Base-by-base conservation (phyloP, 2,797 vertebrate species). In the Chrosomus eos region DNA sequence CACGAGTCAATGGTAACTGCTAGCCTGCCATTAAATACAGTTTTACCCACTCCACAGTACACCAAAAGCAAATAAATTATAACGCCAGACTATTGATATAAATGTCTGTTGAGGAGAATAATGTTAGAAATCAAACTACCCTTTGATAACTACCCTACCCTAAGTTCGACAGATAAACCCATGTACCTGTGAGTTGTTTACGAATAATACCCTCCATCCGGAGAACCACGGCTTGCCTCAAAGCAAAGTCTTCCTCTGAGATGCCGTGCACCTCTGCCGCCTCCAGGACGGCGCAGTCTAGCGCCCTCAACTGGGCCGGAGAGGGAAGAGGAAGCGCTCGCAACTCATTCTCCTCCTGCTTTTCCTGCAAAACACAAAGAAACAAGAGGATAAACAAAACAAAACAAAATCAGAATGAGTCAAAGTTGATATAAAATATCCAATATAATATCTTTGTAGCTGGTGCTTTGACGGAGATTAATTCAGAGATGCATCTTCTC, bases 301-400 rank as follows among this genome's bases (percentile, higher is more conserved):
- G 92, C 9, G 97, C 97, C 92, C 89, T 91, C 90, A 99, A 83
- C 92, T 99, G 98, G 68, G 94, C 94, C 6, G 94, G 80, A 0
- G 97, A 95, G 53, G 98, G 96, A 0, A 96, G 93, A 1, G 96
- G 96, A 70, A 99, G 94, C 4, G 97, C 96, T 7, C 97, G 96
- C 88, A 99, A 93, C 89, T 98, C 97, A 18, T 98, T 98, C 92
- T 99, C 98, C 91, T 99, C 98, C 88, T 98, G 97, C 90, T 99
- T 99, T 89, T 99, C 98, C 98, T 99, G 81, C 81, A 80, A n/a
- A 72, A 82, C 62, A 78, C 14, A 77, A 58, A 66, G n/a, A 76
- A 31, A 70, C 28, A 81, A 48, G 19, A 38, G 48, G 13, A 83
- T 53, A 40, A 14, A 43, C 21, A 73, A 66, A 28, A 51, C 38